phyloP scores from a whole-genome alignment of 2,888 invertebrate species.

The Euplagia quadripunctaria region DNA sequence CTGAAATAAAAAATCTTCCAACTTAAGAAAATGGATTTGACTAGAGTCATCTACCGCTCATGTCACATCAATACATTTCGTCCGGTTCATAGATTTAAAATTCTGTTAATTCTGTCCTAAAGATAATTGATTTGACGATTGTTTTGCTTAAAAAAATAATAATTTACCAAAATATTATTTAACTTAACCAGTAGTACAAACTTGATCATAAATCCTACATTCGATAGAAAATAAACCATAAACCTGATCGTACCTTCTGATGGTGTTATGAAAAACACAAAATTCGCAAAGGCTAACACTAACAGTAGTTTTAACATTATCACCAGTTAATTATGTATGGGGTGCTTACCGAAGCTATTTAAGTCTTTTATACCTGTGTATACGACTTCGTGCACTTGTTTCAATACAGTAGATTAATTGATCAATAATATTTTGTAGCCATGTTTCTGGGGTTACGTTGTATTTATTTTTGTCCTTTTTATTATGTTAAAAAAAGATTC shows the following conservation, averaged over 20 bases:
- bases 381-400: constrained; percentile 61
- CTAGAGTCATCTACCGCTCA: too few relatives aligned
- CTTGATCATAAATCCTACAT: neutral
- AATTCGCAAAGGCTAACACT: constrained; percentile 53
- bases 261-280: constrained; percentile 36
- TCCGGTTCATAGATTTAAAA: too few relatives aligned
- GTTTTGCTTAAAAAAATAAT: too few relatives aligned
- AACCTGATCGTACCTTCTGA: constrained; percentile 49
- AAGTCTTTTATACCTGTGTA: constrained; percentile 61
- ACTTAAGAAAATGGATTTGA: too few relatives aligned
- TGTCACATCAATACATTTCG: too few relatives aligned
- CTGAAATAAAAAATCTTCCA: too few relatives aligned
- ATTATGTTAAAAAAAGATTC: neutral
- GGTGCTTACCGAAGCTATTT: constrained; percentile 45
- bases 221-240: neutral
- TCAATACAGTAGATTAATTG: constrained; percentile 46
- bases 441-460: constrained; percentile 1
- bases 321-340: constrained; percentile 42
- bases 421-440: constrained; percentile 13
- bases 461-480: constrained; percentile 6
- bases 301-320: constrained; percentile 62
- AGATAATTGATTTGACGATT: too few relatives aligned
- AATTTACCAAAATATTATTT: too few relatives aligned
- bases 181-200: too few relatives aligned
- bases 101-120: too few relatives aligned